Base-by-base conservation (phyloP, 2,888 invertebrate species). In the Helleia helle region DNA sequence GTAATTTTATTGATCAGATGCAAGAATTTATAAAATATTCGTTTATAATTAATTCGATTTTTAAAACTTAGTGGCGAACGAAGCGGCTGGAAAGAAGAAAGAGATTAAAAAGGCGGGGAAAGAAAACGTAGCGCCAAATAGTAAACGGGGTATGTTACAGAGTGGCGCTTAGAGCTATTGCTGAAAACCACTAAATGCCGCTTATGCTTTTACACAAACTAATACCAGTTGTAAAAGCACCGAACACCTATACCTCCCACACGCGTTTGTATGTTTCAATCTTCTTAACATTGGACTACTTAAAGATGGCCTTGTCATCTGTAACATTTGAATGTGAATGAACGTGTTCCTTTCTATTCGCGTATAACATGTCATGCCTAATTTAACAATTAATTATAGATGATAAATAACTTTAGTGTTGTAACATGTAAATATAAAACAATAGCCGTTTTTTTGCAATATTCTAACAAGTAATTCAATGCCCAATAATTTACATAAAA, bases 81-180 rank as follows among this genome's bases (percentile, higher is more conserved):
- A 80, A 52, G 50, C 72, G 44, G 59, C 55, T 46, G 61, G 42
- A 44, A 80, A 74, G 76, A 80, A 76, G 71, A 80, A 70, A 58
- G 76, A 80, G 50, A 61, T 11, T 39, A 81, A 77, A 77, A 81
- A 75, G 50, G 38, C 60, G 13, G 77, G 74, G 43, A 83, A 83
- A 65, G 83, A 83, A 52, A 83, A 73, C 52, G 74, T 68, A 71
- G 51, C 60, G 48, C 71, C 73, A 44, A 54, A 67, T 26, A 50
- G 53, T 43, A 83, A 74, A 50, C 81, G 75, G 77, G 83, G 84
- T 84, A 81, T 60, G 83, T 83, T 52, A 40, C 42, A 27, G 51
- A 43, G 56, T 49, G 52, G 36, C 44, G 52, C 50, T 55, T 56
- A 37, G 34, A 15, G 3, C 7, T 13, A 30, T 17, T 26, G 27